phyloP scores from a whole-genome alignment of 1,140 invertebrate genomes.

The Psilanteris sp. region DNA sequence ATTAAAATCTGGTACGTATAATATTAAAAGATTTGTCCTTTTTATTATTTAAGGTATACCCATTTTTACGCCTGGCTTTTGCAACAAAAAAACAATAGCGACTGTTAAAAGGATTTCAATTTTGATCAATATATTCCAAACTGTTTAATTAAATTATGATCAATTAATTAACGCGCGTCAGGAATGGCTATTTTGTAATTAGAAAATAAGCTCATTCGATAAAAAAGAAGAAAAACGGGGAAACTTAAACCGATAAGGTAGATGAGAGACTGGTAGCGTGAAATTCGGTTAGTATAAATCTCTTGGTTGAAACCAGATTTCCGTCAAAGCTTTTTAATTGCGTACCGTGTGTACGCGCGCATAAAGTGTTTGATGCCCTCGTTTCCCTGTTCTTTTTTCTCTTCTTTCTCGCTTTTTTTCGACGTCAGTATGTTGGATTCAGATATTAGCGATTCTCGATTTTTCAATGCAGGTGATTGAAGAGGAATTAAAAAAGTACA shows the following conservation, averaged over 20 bases:
- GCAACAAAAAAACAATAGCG: too few relatives aligned
- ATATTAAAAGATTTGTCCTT: too few relatives aligned
- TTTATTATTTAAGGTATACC: too few relatives aligned
- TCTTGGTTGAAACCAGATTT: conserved; percentile 36
- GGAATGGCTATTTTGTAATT: conserved; percentile 18
- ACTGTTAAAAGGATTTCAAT: too few relatives aligned
- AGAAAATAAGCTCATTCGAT: conserved; percentile 12
- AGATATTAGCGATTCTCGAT: conserved; percentile 32
- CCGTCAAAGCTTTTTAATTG: conserved; percentile 56
- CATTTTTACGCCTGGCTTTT: too few relatives aligned
- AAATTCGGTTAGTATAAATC: conserved; percentile 44
- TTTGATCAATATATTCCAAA: too few relatives aligned
- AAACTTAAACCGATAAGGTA: conserved; percentile 33
- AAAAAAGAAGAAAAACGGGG: not conserved
- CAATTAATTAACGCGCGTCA: conserved; percentile 1
- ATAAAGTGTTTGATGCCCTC: conserved; percentile 39
- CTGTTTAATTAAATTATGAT: conserved; percentile 19
- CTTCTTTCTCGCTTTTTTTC: conserved; percentile 1
- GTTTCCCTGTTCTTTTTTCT: not conserved
- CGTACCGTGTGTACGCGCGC: conserved; percentile 22
- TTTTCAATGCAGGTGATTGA: conserved; percentile 23
- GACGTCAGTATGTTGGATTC: conserved; percentile 9
- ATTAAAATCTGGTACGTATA: too few relatives aligned
- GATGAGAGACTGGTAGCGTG: conserved; percentile 21
- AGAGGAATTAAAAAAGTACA: conserved; percentile 22